Evolutionary conservation across 2,888 invertebrate genomes (phyloP).

Genomic region (Protophormia terraenovae): DNA sequence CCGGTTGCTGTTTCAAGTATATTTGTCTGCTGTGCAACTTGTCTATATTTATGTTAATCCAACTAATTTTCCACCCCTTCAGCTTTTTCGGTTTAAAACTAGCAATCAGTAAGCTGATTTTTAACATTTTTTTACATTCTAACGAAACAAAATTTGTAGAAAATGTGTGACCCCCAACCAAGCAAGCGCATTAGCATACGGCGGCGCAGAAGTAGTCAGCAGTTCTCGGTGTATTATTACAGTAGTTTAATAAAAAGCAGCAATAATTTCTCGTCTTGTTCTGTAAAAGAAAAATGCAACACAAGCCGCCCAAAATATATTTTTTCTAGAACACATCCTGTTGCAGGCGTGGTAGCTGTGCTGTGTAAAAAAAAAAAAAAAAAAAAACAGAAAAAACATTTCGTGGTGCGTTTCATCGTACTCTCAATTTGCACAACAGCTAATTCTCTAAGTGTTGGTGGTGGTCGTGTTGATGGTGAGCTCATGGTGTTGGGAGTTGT

Average conservation of each 20-base stretch:
- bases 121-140: constrained; percentile 9
- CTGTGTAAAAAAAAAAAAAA: constrained; percentile 30
- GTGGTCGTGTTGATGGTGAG: constrained; percentile 5
- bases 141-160: constrained; percentile 3
- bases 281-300: constrained; percentile 23
- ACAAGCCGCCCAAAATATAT: constrained; percentile 11
- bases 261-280: constrained; percentile 33
- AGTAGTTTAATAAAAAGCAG: constrained; percentile 40
- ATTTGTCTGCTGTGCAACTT: constrained; percentile 59
- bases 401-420: constrained; percentile 65
- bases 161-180: constrained; percentile 18
- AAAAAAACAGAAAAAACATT: constrained; percentile 18
- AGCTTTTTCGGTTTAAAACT: constrained; percentile 23
- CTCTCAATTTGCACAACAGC: constrained; percentile 31
- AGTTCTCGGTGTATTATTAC: constrained; percentile 32
- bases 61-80: constrained; percentile 19
- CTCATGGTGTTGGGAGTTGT: constrained; percentile 47
- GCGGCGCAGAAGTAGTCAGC: constrained; percentile 55
- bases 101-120: constrained; percentile 26
- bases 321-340: constrained; percentile 33
- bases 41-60: neutral
- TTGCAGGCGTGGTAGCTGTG: constrained; percentile 47
- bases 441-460: constrained; percentile 55
- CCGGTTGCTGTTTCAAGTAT: constrained; percentile 58
- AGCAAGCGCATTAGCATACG: constrained; percentile 54